A percentile compares a stretch with the other conserved stretches of the same genome.
Evolutionary conservation across 2,797 vertebrate species (phyloP).

Genomic region (Intellagama lesueurii): DNA sequence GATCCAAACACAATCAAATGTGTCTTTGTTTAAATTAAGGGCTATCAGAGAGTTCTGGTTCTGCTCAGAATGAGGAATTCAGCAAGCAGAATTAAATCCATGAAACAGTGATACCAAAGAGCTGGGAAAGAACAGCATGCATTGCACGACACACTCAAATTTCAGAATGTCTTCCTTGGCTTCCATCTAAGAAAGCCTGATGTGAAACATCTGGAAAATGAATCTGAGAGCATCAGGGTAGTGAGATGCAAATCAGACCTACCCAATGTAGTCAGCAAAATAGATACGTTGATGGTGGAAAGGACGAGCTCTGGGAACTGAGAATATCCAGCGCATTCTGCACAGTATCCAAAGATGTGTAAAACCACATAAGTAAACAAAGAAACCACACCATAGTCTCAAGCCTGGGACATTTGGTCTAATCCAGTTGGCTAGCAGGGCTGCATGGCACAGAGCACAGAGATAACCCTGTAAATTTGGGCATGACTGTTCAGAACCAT

Average conservation of each 20-base stretch:
- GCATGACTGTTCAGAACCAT: not conserved
- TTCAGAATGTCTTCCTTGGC: not conserved
- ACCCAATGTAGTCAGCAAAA: not conserved
- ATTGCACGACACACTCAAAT: not conserved
- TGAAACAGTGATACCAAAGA: not conserved
- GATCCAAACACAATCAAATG: not conserved
- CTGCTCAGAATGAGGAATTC: fast-evolving
- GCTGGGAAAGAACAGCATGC: not conserved
- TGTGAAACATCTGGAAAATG: not conserved
- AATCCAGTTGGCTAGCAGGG: too few relatives aligned
- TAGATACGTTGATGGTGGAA: not conserved
- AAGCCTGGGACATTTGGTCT: not conserved
- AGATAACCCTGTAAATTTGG: not conserved
- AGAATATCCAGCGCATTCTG: not conserved
- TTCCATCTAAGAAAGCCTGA: too few relatives aligned
- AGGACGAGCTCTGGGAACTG: too few relatives aligned
- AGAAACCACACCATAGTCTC: not conserved
- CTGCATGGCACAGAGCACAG: too few relatives aligned
- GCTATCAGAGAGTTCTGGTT: too few relatives aligned
- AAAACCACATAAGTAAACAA: not conserved
- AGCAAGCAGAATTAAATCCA: not conserved
- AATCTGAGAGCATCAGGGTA: not conserved
- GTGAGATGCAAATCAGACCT: not conserved
- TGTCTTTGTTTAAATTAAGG: not conserved
- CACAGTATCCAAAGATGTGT: not conserved